Base-by-base conservation (phyloP, 2,797 vertebrate species). In the Xiphophorus birchmanni region DNA sequence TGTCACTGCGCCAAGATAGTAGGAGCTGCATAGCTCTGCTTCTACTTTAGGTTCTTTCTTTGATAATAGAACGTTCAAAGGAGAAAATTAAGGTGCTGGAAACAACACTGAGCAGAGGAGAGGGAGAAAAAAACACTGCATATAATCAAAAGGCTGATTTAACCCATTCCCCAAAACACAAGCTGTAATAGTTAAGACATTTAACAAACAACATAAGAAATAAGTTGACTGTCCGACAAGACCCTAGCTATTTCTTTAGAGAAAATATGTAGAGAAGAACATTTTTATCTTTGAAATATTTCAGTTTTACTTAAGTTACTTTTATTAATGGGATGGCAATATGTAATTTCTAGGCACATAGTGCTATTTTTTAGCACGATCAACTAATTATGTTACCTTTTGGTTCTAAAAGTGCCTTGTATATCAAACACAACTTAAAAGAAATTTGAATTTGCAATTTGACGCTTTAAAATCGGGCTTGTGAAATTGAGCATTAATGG, bases 1-100 rank as follows among this genome's bases (percentile, higher is more conserved):
- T 79, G 81, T 76, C 15, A 50, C 74, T 54, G 73, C 83, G 86
- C 80, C 89, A 85, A 74, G 80, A 87, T 89, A 88, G 72, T 63
- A 58, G 65, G n/a, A 85, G 80, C 78, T 71, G 10, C 60, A 37
- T 50, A 47, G 48, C 50, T 37, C 60, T 81, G 52, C 0, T 1
- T 29, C 75, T 74, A 47, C 77, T 50, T 85, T 80, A 73, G 35
- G 44, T 50, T 65, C 10, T n/a, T 65, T 71, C 72, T 52, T 32
- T 75, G 13, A 71, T 44, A 74, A 48, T 7, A n/a, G 21, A 23
- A 73, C 47, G 56, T 67, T 78, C 76, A 74, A 10, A 77, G 58
- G 79, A 78, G 47, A 23, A 76, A 23, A n/a, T 9, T 0, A 44
- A 4, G 50, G 74, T 54, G 9, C 35, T 12, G 52, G 44, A 75